Percentiles rank a stretch among this genome's conserved stretches.
phyloP scores from a whole-genome alignment of 2,113 vertebrate species.

The Gallinago media region DNA sequence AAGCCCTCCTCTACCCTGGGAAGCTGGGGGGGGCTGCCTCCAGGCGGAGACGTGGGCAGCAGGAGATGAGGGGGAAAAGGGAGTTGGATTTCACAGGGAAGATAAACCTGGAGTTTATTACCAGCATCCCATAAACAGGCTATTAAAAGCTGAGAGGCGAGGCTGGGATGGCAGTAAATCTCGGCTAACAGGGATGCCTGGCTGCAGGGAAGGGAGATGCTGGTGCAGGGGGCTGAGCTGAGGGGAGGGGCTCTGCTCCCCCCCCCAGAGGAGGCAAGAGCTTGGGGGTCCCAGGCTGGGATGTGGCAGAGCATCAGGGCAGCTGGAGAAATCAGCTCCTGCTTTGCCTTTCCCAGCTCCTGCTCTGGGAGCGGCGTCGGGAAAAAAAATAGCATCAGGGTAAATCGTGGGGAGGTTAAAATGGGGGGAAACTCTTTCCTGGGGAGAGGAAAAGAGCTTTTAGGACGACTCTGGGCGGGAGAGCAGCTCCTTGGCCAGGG shows the following conservation, averaged over 20 bases:
- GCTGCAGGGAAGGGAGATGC: background rate
- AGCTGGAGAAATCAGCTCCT: background rate
- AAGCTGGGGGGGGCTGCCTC: background rate
- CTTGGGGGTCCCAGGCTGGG: background rate
- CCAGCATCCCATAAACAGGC: slow-evolving; percentile 24
- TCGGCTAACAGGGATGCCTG: background rate
- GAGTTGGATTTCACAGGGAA: slow-evolving; percentile 57
- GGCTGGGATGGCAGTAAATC: slow-evolving; percentile 35
- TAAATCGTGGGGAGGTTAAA: background rate
- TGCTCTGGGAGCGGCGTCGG: background rate
- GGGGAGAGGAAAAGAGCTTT: background rate
- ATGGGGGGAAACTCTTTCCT: background rate
- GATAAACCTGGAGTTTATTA: slow-evolving; percentile 67
- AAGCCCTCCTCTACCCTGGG: background rate
- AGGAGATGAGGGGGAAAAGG: background rate
- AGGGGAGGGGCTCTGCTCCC: background rate
- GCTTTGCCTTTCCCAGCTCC: background rate
- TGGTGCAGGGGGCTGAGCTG: background rate
- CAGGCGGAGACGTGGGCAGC: fast-evolving
- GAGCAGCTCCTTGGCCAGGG: background rate
- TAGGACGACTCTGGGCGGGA: background rate
- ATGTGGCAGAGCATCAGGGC: background rate
- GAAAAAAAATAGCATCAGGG: background rate
- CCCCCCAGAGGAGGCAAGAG: background rate
- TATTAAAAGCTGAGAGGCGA: slow-evolving; percentile 55